phyloP scores from a whole-genome alignment of 2,113 vertebrate species.

The Thermophis baileyi region DNA sequence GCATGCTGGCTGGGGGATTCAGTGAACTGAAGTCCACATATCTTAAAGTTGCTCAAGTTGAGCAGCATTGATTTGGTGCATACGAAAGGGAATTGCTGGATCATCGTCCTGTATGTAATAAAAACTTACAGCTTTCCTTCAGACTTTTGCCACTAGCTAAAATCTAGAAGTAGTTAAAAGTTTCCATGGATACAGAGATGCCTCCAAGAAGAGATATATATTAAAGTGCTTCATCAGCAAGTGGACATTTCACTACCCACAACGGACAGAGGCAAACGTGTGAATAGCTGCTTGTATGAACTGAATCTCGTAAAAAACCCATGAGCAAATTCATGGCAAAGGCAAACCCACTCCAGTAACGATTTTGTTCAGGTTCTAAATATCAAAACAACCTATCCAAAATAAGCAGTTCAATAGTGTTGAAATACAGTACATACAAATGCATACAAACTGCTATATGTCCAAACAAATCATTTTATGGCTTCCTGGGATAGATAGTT shows the following conservation, averaged over 20 bases:
- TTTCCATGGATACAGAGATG: fast-evolving
- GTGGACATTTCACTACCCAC: neutral
- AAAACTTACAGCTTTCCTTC: neutral
- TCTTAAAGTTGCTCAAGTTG: neutral
- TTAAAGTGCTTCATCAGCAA: fast-evolving
- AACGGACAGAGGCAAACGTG: neutral
- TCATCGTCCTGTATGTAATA: fast-evolving
- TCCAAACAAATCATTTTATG: neutral
- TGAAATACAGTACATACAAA: neutral
- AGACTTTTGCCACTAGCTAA: neutral
- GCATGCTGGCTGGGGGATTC: neutral
- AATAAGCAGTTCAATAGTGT: neutral
- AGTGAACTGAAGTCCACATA: neutral
- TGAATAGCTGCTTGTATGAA: neutral
- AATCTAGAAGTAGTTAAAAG: neutral
- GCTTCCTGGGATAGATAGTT: neutral
- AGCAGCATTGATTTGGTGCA: neutral
- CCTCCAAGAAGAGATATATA: fast-evolving
- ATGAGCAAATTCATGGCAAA: neutral
- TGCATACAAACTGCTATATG: neutral
- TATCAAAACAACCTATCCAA: neutral
- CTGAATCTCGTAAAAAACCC: neutral
- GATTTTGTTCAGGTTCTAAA: neutral
- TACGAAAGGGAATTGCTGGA: neutral
- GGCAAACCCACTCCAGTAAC: neutral